Conservation (phyloP, 2,888 invertebrate genomes). For the Andrena camellia region DNA sequence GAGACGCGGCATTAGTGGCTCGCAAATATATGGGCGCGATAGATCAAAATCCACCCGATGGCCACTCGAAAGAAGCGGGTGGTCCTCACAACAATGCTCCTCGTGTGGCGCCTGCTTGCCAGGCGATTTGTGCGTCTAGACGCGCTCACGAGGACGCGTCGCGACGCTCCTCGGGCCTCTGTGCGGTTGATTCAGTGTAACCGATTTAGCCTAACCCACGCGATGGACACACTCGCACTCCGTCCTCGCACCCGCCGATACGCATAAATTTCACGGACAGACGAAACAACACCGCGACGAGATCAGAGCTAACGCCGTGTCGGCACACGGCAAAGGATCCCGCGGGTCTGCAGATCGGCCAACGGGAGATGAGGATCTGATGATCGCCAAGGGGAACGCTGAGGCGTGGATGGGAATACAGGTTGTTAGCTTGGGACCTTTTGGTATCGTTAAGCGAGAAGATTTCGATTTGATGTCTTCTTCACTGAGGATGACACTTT, state of each 20-base stretch:
- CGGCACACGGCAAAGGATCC: conserved; percentile 41
- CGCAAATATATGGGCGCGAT: too few relatives aligned
- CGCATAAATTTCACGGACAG: conserved; percentile 79
- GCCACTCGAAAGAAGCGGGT: conserved; percentile 31
- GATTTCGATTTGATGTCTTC: too few relatives aligned
- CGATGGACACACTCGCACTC: conserved; percentile 75
- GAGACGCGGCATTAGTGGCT: too few relatives aligned
- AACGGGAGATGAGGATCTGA: conserved; percentile 14
- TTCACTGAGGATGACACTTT: too few relatives aligned
- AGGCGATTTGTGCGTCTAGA: conserved; percentile 82
- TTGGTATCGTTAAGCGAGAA: too few relatives aligned
- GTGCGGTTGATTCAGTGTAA: conserved; percentile 79
- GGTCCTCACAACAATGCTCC: conserved; percentile 26
- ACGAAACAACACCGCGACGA: conserved; percentile 71
- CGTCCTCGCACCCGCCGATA: conserved; percentile 71
- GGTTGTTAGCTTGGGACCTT: too few relatives aligned
- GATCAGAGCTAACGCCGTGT: conserved; percentile 36
- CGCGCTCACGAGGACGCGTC: conserved; percentile 72
- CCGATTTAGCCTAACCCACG: conserved; percentile 81
- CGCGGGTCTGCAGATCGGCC: conserved; percentile 13
- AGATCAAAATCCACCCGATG: conserved; percentile 29
- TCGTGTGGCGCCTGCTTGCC: conserved; percentile 59
- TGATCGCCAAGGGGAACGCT: not conserved
- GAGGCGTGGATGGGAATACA: not conserved
- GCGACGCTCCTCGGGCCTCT: conserved; percentile 54